Evolutionary conservation across 2,888 invertebrate species (phyloP).

Genomic region (Philereme transversata): DNA sequence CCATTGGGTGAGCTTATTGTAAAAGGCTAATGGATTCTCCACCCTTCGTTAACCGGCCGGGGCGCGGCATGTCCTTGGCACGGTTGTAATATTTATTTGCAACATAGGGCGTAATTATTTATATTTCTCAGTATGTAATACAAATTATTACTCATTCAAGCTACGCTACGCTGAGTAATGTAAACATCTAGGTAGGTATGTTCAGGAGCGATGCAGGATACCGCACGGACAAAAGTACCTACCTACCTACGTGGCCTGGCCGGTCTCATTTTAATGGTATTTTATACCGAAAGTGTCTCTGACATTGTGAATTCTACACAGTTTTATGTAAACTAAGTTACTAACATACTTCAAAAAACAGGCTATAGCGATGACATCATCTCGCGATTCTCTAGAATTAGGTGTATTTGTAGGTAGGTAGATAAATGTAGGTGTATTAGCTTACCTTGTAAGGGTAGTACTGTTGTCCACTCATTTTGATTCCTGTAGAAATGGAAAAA

Average conservation of each 20-base stretch:
- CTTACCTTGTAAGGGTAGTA: slow-evolving; percentile 95
- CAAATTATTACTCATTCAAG: neutral
- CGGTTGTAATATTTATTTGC: slow-evolving; percentile 18
- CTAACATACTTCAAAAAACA: slow-evolving; percentile 33
- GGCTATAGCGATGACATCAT: slow-evolving; percentile 76
- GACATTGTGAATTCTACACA: too few relatives aligned
- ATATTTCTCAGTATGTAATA: neutral
- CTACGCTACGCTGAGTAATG: neutral
- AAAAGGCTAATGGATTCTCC: slow-evolving; percentile 32
- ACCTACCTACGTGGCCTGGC: neutral
- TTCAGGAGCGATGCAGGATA: too few relatives aligned
- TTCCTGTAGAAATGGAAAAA: slow-evolving; percentile 65
- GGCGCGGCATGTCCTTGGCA: slow-evolving; percentile 41
- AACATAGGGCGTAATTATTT: too few relatives aligned
- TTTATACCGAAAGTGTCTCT: too few relatives aligned
- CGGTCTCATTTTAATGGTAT: too few relatives aligned
- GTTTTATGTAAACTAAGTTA: neutral
- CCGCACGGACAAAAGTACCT: neutral
- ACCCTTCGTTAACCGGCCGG: slow-evolving; percentile 32
- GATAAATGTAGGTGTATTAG: slow-evolving; percentile 51
- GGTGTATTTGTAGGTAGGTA: neutral
- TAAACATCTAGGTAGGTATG: neutral
- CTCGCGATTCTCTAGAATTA: slow-evolving; percentile 60
- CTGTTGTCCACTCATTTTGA: slow-evolving; percentile 90
- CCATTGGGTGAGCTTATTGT: neutral